These are phyloP conservation scores for Pyralis farinalis DNA, from an alignment of 2,888 invertebrate genomes.

Conservation along the genomic window DNA sequence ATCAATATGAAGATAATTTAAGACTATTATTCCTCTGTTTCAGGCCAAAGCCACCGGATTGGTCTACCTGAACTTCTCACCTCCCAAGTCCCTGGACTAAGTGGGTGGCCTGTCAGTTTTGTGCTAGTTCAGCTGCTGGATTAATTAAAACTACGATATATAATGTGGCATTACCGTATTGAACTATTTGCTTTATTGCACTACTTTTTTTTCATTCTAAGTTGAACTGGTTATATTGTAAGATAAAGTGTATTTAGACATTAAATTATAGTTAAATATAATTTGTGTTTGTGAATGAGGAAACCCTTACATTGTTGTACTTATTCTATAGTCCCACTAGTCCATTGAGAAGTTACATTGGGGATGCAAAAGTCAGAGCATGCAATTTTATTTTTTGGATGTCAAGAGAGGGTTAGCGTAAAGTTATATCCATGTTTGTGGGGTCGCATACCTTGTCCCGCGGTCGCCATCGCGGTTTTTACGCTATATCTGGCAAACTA, in stretches of 20 bases:
- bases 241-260: neutral
- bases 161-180: neutral
- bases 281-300: neutral
- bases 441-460: no score
- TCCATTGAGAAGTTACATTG: no score
- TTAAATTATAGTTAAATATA: neutral
- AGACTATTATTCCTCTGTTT: no score
- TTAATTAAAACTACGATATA: neutral
- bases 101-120: conserved; percentile 16
- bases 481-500: no score
- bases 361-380: no score
- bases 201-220: neutral
- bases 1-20: no score
- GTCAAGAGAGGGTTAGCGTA: no score
- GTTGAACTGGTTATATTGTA: neutral
- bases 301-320: no score
- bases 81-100: conserved; percentile 82
- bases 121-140: neutral
- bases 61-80: conserved; percentile 82
- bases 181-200: neutral
- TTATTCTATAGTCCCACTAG: no score
- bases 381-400: no score
- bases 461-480: no score
- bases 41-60: conserved; percentile 83
- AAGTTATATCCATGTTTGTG: no score